These are phyloP conservation scores for Alligator sinensis DNA, from an alignment of 2,113 vertebrate genomes.

Conservation along the genomic window DNA sequence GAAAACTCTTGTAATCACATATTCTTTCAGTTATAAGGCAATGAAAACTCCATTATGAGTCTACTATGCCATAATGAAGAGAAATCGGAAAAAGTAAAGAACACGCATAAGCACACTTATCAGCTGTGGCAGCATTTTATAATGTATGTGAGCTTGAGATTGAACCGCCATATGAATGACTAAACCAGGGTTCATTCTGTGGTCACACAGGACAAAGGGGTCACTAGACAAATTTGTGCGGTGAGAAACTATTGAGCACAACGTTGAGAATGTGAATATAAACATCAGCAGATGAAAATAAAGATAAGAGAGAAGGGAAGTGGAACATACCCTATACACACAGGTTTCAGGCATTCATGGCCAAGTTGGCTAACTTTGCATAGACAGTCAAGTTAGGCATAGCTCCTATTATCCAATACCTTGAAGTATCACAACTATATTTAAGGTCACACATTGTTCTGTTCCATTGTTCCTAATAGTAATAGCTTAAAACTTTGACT, in stretches of 20 bases:
- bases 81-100: not conserved
- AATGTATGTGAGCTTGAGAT: slow-evolving; percentile 10
- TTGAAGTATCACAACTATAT: not conserved
- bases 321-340: not conserved
- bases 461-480: not conserved
- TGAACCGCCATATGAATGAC: slow-evolving; percentile 26
- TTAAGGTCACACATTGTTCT: not conserved
- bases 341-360: not conserved
- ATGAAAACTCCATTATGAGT: slow-evolving; percentile 7
- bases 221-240: not conserved
- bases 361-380: not conserved
- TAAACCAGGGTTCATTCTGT: slow-evolving; percentile 45
- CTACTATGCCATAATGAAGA: not conserved
- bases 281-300: not conserved
- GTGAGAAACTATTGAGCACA: not conserved
- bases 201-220: slow-evolving; percentile 30
- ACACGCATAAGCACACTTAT: not conserved
- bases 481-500: not conserved
- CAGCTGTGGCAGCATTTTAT: not conserved
- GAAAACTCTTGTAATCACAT: not conserved
- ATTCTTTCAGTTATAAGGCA: not conserved
- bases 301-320: not conserved
- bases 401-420: not conserved
- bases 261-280: not conserved
- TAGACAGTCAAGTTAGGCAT: not conserved